Conservation (phyloP, 2,888 invertebrate genomes). For the Trichogramma evanescens region DNA sequence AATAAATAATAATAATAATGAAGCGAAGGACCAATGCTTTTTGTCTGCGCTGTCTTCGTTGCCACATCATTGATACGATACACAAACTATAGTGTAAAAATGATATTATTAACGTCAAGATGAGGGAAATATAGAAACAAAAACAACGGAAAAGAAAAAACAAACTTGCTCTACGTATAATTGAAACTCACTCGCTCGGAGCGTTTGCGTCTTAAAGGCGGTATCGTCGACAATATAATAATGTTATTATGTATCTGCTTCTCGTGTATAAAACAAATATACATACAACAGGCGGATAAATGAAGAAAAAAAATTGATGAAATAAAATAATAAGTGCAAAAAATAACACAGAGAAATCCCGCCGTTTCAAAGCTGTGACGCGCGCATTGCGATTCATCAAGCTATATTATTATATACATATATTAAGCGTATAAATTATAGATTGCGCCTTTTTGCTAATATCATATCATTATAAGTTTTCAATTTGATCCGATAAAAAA, state of each 20-base stretch:
- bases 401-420: no score
- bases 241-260: slow-evolving; percentile 23
- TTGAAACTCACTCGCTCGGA: slow-evolving; percentile 18
- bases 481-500: no score
- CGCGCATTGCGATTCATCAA: background rate
- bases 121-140: slow-evolving; percentile 4
- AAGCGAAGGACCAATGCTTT: slow-evolving; percentile 33
- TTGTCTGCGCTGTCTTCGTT: slow-evolving; percentile 35
- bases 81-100: slow-evolving; percentile 1
- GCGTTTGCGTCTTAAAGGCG: slow-evolving; percentile 19
- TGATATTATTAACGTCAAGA: background rate
- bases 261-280: slow-evolving; percentile 8
- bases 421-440: no score
- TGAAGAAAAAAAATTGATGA: no score
- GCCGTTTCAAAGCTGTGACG: background rate
- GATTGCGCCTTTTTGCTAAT: no score
- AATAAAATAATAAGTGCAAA: no score
- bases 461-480: no score
- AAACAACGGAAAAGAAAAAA: slow-evolving; percentile 13
- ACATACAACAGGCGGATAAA: no score
- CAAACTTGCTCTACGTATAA: slow-evolving; percentile 12
- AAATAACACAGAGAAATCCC: no score
- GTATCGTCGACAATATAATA: slow-evolving; percentile 22
- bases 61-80: slow-evolving; percentile 11
- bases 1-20: background rate